phyloP scores from a whole-genome alignment of 30 jellyfish, hydroid and myxozoan genomes.

The Sanderia malayensis region DNA sequence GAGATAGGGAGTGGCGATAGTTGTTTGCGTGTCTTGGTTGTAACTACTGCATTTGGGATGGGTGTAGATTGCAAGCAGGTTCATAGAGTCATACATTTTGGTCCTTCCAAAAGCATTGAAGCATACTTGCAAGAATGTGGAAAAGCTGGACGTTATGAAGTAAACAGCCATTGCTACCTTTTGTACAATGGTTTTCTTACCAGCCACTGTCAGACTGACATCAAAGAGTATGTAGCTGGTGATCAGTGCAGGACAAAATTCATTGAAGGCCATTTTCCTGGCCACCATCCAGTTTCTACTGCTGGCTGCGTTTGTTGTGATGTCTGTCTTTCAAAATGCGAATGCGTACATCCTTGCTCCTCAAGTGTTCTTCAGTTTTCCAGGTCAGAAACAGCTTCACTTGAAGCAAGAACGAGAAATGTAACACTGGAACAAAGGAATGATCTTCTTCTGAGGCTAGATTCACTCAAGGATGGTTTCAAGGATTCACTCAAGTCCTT shows the following conservation, averaged over 20 bases:
- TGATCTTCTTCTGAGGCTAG: conserved; percentile 14
- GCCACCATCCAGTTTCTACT: neutral
- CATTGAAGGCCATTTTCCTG: neutral
- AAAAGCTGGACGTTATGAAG: conserved; percentile 15
- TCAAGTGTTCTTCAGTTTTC: conserved; percentile 17
- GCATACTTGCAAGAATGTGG: conserved; percentile 9
- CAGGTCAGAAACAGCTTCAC: neutral
- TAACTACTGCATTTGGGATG: conserved; percentile 4
- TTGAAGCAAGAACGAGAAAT: conserved; percentile 13
- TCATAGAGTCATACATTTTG: conserved; percentile 21
- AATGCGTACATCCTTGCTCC: conserved; percentile 3
- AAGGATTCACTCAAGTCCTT: neutral
- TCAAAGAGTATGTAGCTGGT: neutral
- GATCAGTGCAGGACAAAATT: conserved; percentile 16
- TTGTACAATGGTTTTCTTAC: conserved; percentile 22
- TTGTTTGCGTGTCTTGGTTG: conserved; percentile 2
- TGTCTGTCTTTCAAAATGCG: neutral
- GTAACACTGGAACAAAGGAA: conserved; percentile 26
- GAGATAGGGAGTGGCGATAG: conserved; percentile 14
- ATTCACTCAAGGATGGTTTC: conserved; percentile 8
- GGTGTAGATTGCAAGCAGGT: conserved; percentile 1
- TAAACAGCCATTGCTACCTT: conserved; percentile 9
- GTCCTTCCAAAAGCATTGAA: conserved; percentile 18
- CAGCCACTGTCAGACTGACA: conserved; percentile 29
- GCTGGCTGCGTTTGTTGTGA: neutral